Conservation (phyloP, 2,797 vertebrate genomes). For the Merluccius polli region DNA sequence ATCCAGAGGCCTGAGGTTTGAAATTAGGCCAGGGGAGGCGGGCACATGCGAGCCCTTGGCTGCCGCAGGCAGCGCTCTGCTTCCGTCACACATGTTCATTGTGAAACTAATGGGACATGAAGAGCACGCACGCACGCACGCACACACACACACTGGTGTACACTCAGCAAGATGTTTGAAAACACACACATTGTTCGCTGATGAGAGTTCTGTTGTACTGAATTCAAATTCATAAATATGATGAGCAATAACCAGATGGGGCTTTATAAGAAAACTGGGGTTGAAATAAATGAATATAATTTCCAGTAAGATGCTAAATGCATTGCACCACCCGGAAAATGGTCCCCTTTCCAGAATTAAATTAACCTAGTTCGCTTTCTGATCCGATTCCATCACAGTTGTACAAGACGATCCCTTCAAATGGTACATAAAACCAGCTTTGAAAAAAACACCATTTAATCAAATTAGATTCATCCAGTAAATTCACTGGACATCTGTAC, state of each 20-base stretch:
- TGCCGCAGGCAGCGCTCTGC: conserved; percentile 45
- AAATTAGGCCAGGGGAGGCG: conserved; percentile 55
- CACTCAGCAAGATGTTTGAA: too few relatives aligned
- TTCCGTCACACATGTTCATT: conserved; percentile 57
- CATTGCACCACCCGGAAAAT: neutral
- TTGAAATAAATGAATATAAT: neutral
- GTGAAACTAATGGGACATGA: conserved; percentile 57
- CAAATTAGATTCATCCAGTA: conserved; percentile 13
- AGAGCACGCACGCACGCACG: conserved; percentile 21
- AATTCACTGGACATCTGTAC: conserved; percentile 12
- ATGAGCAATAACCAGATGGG: neutral
- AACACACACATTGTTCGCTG: conserved; percentile 1
- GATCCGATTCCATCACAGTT: conserved; percentile 1
- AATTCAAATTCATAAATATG: neutral
- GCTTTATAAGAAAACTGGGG: neutral
- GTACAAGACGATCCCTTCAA: conserved; percentile 4
- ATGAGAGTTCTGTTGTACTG: conserved; percentile 20
- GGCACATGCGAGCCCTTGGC: conserved; percentile 31
- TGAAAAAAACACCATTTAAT: conserved; percentile 13
- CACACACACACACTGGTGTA: neutral
- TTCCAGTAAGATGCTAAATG: neutral
- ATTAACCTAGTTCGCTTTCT: conserved; percentile 24
- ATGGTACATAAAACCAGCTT: neutral
- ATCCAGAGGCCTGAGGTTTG: conserved; percentile 27
- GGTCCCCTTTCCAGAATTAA: conserved; percentile 13